Evolutionary conservation across 2,797 vertebrate species (phyloP).

Genomic region (Mionectes olivaceus): DNA sequence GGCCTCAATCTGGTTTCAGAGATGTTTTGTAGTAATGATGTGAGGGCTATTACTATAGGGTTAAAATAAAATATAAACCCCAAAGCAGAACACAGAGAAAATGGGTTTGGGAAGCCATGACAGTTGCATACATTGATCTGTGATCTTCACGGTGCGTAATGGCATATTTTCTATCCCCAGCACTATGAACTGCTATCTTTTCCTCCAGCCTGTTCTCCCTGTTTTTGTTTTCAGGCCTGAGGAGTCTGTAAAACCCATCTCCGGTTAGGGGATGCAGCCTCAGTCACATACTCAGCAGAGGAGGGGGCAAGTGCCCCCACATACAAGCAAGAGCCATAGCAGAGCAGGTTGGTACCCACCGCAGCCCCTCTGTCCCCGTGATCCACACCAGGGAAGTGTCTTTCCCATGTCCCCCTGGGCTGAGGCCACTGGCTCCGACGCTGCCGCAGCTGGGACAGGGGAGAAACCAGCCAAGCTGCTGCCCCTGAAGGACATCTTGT

Average conservation of each 20-base stretch:
- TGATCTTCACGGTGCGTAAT: neutral
- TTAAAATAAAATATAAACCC: neutral
- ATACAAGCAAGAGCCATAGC: neutral
- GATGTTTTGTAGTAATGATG: neutral
- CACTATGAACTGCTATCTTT: neutral
- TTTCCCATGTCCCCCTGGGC: neutral
- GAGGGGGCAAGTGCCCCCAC: neutral
- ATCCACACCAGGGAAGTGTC: accelerated
- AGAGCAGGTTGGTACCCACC: neutral
- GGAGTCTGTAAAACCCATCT: neutral
- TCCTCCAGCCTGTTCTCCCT: neutral
- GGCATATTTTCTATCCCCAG: neutral
- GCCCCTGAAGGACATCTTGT: neutral
- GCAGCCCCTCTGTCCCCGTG: neutral
- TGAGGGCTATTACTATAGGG: neutral
- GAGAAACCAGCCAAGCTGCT: neutral
- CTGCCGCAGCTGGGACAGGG: neutral
- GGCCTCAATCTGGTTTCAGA: neutral
- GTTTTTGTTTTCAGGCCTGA: neutral
- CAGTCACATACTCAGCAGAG: neutral
- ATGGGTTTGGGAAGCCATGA: neutral
- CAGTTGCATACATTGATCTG: neutral
- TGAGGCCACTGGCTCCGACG: accelerated
- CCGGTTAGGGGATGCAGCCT: neutral
- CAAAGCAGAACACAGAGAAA: neutral